phyloP scores from a whole-genome alignment of 2,113 vertebrate genomes.

The Oncorhynchus masou region DNA sequence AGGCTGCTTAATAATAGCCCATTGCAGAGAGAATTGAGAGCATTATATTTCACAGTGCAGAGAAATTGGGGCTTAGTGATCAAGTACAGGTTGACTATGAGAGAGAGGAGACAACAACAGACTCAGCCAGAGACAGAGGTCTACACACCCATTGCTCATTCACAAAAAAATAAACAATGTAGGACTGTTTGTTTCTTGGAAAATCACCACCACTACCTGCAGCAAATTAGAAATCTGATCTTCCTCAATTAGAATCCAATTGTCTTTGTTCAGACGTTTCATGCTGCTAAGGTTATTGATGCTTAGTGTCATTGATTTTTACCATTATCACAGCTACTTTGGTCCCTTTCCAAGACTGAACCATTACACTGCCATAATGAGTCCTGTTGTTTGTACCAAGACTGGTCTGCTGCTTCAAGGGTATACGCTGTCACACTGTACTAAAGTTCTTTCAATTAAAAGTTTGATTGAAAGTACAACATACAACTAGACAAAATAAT shows the following conservation, averaged over 20 bases:
- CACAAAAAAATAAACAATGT: no score
- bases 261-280: conserved; percentile 15
- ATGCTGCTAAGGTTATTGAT: conserved; percentile 4
- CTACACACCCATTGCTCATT: no score
- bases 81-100: not conserved
- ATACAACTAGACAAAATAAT: not conserved
- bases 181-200: no score
- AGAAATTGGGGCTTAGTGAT: conserved; percentile 34
- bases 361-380: conserved; percentile 16
- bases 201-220: no score
- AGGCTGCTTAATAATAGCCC: conserved; percentile 61
- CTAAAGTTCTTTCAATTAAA: not conserved
- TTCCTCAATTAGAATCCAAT: not conserved
- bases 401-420: not conserved
- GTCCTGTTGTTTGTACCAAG: not conserved
- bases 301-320: not conserved
- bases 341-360: conserved; percentile 7
- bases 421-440: not conserved
- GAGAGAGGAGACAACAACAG: not conserved
- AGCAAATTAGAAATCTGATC: not conserved
- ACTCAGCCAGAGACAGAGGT: not conserved
- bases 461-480: not conserved
- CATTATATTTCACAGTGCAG: conserved; percentile 41
- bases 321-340: conserved; percentile 23
- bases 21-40: conserved; percentile 32